A percentile compares a stretch with the other conserved stretches of the same genome.
phyloP scores from a whole-genome alignment of 2,113 vertebrate genomes.

The Colaptes auratus region DNA sequence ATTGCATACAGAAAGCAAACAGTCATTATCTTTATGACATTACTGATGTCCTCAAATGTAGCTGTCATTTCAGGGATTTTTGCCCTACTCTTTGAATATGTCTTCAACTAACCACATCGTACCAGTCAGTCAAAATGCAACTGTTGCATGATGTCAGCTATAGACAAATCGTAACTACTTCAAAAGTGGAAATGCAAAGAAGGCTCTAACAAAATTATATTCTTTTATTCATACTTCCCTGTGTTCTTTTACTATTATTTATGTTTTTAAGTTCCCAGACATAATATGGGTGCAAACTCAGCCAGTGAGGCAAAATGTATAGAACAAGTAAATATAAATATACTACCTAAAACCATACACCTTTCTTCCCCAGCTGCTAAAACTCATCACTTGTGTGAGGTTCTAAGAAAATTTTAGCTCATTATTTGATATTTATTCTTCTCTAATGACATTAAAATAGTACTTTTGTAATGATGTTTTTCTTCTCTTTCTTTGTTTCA shows the following conservation, averaged over 20 bases:
- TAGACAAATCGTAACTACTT: neutral
- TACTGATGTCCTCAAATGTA: neutral
- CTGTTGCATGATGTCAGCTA: neutral
- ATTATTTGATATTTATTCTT: neutral
- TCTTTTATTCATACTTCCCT: neutral
- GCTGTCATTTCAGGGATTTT: neutral
- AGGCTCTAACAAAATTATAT: neutral
- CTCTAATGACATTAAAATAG: neutral
- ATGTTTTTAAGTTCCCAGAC: neutral
- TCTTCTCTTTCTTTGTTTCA: slow-evolving; percentile 37
- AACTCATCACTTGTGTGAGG: neutral
- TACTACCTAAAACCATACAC: neutral
- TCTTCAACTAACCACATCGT: neutral
- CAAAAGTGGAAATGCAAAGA: neutral
- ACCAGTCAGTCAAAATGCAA: neutral
- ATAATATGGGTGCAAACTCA: neutral
- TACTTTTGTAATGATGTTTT: neutral
- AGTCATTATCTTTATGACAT: neutral
- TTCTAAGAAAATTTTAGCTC: neutral
- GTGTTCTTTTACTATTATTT: neutral
- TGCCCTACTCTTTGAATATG: neutral
- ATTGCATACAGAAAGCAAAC: neutral
- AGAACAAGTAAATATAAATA: neutral
- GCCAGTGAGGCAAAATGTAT: neutral
- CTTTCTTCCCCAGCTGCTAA: neutral